Percentiles rank a stretch among this genome's conserved stretches.
Evolutionary conservation across 2,797 vertebrate species (phyloP).

Genomic region (Anabas testudineus): DNA sequence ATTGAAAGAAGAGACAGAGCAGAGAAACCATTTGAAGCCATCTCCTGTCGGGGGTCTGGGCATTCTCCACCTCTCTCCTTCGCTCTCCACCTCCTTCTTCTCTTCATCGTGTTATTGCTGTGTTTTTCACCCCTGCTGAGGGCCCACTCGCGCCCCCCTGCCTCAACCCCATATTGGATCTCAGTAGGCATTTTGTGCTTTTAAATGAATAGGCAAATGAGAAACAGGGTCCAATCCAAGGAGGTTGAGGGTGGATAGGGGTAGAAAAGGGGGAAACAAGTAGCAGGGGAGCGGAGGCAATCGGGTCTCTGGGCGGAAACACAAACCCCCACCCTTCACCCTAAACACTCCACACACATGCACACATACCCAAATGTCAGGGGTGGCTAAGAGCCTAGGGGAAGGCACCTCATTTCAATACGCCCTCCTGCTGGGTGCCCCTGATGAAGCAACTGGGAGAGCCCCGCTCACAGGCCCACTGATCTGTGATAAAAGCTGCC

Average conservation of each 20-base stretch:
- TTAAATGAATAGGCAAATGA: constrained; percentile 90
- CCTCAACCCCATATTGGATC: constrained; percentile 89
- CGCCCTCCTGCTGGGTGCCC: constrained; percentile 76
- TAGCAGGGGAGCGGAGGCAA: constrained; percentile 80
- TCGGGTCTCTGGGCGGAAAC: constrained; percentile 81
- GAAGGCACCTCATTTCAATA: constrained; percentile 82
- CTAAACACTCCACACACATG: constrained; percentile 63
- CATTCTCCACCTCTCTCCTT: constrained; percentile 66
- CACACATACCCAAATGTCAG: constrained; percentile 77
- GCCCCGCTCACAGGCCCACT: constrained; percentile 77
- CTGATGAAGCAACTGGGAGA: constrained; percentile 78
- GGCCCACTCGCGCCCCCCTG: constrained; percentile 81
- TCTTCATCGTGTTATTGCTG: constrained; percentile 77
- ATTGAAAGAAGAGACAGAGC: constrained; percentile 51
- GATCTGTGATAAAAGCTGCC: constrained; percentile 85
- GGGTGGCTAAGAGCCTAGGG: constrained; percentile 78
- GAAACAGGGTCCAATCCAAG: constrained; percentile 76
- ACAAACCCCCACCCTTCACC: constrained; percentile 71
- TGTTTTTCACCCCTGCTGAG: constrained; percentile 82
- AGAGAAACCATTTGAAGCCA: constrained; percentile 74
- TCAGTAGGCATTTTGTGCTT: constrained; percentile 87
- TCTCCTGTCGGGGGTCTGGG: constrained; percentile 72
- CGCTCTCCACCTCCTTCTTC: constrained; percentile 60
- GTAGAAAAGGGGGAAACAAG: constrained; percentile 67
- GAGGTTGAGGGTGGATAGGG: constrained; percentile 56